phyloP scores from a whole-genome alignment of 2,797 vertebrate genomes.

The Taeniopygia guttata region DNA sequence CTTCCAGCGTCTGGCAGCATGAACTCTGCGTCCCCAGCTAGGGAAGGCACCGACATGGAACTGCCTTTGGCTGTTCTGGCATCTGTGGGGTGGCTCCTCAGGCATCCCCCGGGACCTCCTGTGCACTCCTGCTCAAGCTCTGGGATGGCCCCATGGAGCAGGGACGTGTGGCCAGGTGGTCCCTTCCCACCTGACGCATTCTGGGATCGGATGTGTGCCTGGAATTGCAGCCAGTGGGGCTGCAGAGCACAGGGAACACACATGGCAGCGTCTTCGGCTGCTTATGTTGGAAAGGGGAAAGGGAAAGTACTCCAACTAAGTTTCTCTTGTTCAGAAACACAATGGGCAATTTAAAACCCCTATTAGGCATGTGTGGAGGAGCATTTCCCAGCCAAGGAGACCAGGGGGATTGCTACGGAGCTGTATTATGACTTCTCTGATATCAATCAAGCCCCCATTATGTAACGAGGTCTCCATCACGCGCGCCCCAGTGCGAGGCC shows the following conservation, averaged over 20 bases:
- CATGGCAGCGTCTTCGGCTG: background rate
- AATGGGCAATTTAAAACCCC: slow-evolving; percentile 55
- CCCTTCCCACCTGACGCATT: background rate
- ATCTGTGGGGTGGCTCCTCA: rapidly evolving
- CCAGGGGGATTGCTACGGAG: background rate
- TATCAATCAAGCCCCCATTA: slow-evolving; percentile 63
- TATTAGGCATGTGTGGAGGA: slow-evolving; percentile 38
- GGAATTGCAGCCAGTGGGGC: background rate
- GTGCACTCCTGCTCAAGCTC: rapidly evolving
- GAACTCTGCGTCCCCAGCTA: background rate
- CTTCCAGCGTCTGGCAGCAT: background rate
- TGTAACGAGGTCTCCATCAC: slow-evolving; percentile 17
- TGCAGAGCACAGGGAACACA: background rate
- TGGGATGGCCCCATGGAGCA: background rate
- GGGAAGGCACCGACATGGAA: rapidly evolving
- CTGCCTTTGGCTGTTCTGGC: background rate
- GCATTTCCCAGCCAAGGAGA: slow-evolving; percentile 44
- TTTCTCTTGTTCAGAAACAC: slow-evolving; percentile 60
- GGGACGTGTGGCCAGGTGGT: background rate
- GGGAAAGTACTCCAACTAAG: slow-evolving; percentile 41
- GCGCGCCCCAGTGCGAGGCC: background rate
- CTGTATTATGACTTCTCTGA: slow-evolving; percentile 18
- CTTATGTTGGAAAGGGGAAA: background rate
- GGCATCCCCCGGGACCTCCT: background rate
- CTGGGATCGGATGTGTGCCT: rapidly evolving